Evolutionary conservation across 1,140 invertebrate genomes (phyloP).

Genomic region (Ephestia elutella): DNA sequence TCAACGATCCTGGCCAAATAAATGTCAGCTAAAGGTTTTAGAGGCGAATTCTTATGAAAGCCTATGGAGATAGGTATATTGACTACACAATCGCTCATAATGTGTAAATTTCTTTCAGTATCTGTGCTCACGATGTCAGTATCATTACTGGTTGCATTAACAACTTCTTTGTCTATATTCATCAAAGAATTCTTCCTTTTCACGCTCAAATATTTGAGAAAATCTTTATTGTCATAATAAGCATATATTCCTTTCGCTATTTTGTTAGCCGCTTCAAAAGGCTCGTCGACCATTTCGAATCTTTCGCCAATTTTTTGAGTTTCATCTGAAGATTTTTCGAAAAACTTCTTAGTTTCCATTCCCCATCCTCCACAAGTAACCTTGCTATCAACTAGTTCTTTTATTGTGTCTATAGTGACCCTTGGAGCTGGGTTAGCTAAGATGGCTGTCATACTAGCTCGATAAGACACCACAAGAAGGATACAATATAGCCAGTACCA

Average conservation of each 20-base stretch:
- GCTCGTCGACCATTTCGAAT: constrained; percentile 77
- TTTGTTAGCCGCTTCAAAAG: constrained; percentile 75
- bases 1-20: constrained; percentile 81
- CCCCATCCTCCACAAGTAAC: constrained; percentile 81
- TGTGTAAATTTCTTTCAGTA: constrained; percentile 79
- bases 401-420: constrained; percentile 84
- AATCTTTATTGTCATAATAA: constrained; percentile 87
- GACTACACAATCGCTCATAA: constrained; percentile 86
- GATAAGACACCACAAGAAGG: constrained; percentile 83
- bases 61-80: constrained; percentile 87
- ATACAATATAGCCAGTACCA: constrained; percentile 91
- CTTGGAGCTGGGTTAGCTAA: constrained; percentile 84
- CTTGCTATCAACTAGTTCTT: constrained; percentile 78
- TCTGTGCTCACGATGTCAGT: constrained; percentile 24
- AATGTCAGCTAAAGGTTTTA: constrained; percentile 81
- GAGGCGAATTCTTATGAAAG: constrained; percentile 86
- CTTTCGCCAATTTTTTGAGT: constrained; percentile 78
- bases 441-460: constrained; percentile 88
- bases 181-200: constrained; percentile 64
- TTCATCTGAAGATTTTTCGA: constrained; percentile 79
- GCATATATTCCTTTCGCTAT: constrained; percentile 82
- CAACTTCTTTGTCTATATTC: constrained; percentile 16
- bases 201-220: constrained; percentile 78
- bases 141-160: constrained; percentile 37
- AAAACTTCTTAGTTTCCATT: constrained; percentile 80